Evolutionary conservation across 2,113 vertebrate genomes (phyloP), one percentile per base, ranked within the genome.

Genomic region (Agapornis roseicollis): DNA sequence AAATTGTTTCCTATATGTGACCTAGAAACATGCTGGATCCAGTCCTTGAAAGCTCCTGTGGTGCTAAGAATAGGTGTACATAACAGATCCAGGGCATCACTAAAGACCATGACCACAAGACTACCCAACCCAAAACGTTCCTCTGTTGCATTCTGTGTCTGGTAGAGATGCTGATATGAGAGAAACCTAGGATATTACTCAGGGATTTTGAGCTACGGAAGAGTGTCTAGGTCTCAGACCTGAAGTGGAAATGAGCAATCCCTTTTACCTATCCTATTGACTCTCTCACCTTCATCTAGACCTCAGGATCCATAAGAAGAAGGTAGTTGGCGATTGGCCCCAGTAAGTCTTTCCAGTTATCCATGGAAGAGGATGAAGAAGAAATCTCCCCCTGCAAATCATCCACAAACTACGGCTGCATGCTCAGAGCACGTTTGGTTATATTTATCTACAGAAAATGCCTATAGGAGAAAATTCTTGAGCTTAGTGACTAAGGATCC

Each of bases 21-120:
- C 49, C 20, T 33, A 47, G 42, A 91, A 84, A 52, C 17, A 46
- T 14, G 6, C 7, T 37, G 66, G 9, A 66, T 28, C 24, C 64
- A 81, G 10, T 2, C 25, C 31, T 49, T 70, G 20, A 66, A 56
- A 80, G 2, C 11, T 37, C 19, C 17, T 37, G 1, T 33, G 29
- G 9, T 39, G 33, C 39, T 1, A 3, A 80, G 53, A 49, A 35
- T 13, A 16, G 3, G 8, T 37, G 2, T 7, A 41, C 0, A 0
- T 19, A 19, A 44, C 9, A 46, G 77, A 63, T 16, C 29, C 24
- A 79, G 25, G 20, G 4, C 1, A 3, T 46, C 0, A 0, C 41
- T 53, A 8, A 72, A 46, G 39, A 39, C 17, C 35, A 11, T 0
- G 0, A 16, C 31, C 70, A 56, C 15, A 24, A 68, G 49, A 13